phyloP scores from a whole-genome alignment of 2,888 invertebrate genomes.

The Torymus texanus region DNA sequence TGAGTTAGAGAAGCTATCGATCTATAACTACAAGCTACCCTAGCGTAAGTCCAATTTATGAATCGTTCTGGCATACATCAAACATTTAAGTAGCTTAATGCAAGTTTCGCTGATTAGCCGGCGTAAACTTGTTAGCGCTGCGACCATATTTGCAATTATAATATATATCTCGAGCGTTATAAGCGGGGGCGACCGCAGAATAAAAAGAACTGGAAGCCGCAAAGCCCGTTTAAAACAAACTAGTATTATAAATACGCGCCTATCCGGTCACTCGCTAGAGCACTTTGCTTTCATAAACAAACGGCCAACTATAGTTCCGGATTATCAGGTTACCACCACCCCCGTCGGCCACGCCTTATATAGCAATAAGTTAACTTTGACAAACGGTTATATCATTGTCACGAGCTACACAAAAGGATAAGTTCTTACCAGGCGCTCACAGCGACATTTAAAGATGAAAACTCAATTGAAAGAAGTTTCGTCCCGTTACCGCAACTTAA shows the following conservation, averaged over 20 bases:
- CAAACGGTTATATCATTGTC: slow-evolving; percentile 20
- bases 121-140: too few relatives aligned
- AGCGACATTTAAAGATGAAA: not conserved
- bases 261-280: not conserved
- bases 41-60: too few relatives aligned
- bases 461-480: too few relatives aligned
- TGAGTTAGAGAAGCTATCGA: too few relatives aligned
- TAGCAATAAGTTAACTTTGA: slow-evolving; percentile 19
- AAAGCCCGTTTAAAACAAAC: not conserved
- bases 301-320: slow-evolving; percentile 8
- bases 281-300: not conserved
- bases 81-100: too few relatives aligned
- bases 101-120: too few relatives aligned
- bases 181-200: not conserved
- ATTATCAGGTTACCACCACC: slow-evolving; percentile 16
- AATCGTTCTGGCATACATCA: too few relatives aligned
- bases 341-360: not conserved
- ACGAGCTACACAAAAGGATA: not conserved
- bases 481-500: too few relatives aligned
- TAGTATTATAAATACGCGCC: slow-evolving; percentile 4
- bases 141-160: too few relatives aligned
- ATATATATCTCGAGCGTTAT: too few relatives aligned
- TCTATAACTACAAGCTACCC: too few relatives aligned
- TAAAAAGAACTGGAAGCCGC: not conserved
- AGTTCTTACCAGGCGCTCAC: not conserved